Conservation (phyloP, 2,888 invertebrate species). For the Parasteatoda lunata region DNA sequence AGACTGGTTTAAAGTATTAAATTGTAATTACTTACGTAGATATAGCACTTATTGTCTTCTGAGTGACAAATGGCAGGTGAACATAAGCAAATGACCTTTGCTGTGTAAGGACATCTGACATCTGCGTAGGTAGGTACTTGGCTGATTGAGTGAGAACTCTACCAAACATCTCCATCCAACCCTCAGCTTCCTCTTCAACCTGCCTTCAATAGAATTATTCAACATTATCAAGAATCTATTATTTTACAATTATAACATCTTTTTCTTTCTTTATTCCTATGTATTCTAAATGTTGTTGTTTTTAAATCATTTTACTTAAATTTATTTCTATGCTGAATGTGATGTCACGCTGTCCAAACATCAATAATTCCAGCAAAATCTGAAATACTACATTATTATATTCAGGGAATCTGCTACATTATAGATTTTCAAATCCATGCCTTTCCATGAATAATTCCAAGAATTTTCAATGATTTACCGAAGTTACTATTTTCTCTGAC, state of each 20-base stretch:
- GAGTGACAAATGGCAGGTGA: constrained; percentile 31
- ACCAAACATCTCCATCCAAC: constrained; percentile 58
- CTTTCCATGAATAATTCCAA: no score
- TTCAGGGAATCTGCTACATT: no score
- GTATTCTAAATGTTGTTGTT: not conserved
- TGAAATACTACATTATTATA: no score
- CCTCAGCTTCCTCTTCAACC: constrained; percentile 33
- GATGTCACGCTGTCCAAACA: not conserved
- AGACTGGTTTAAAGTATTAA: no score
- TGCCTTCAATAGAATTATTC: constrained; percentile 1
- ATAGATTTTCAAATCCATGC: no score
- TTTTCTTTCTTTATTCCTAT: no score
- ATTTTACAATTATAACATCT: not conserved
- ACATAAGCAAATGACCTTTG: constrained; percentile 52
- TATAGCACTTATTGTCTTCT: constrained; percentile 36
- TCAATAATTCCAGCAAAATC: not conserved
- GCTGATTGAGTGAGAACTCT: constrained; percentile 37
- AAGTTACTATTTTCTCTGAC: no score
- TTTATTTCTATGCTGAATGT: no score
- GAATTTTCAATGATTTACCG: no score
- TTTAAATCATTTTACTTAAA: no score
- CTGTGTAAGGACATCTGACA: constrained; percentile 52
- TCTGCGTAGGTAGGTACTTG: constrained; percentile 42
- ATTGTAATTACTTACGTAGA: constrained; percentile 18
- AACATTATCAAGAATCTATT: not conserved